phyloP scores from a whole-genome alignment of 1,140 invertebrate genomes.

The Drosophila ercepeae region DNA sequence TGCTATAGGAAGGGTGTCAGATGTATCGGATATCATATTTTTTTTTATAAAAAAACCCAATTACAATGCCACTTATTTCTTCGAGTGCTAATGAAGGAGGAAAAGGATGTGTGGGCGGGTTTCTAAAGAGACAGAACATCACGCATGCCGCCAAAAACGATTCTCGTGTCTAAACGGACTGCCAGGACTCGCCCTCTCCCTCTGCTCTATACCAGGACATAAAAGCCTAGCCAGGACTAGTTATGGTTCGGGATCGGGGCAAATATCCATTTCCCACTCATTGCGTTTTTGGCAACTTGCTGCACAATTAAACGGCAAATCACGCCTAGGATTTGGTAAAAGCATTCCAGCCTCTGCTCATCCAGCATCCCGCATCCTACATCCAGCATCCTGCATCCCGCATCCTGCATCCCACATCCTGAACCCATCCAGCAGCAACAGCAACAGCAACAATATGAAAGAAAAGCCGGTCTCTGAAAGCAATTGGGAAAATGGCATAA shows the following conservation, averaged over 20 bases:
- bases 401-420: slow-evolving; percentile 1
- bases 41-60: too few species aligned
- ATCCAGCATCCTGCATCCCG: slow-evolving; percentile 8
- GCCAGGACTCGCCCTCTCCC: slow-evolving; percentile 9
- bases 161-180: slow-evolving; percentile 50
- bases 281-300: slow-evolving; percentile 62
- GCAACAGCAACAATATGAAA: slow-evolving; percentile 25
- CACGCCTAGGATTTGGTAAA: slow-evolving; percentile 72
- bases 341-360: slow-evolving; percentile 41
- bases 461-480: slow-evolving; percentile 56
- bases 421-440: neutral
- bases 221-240: slow-evolving; percentile 5
- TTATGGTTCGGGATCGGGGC: slow-evolving; percentile 4
- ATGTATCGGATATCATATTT: too few species aligned
- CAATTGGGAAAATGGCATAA: slow-evolving; percentile 61
- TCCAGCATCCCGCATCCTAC: neutral
- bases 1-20: too few species aligned
- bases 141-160: slow-evolving; percentile 51
- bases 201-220: slow-evolving; percentile 19
- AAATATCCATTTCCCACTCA: slow-evolving; percentile 62
- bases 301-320: slow-evolving; percentile 81
- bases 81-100: neutral
- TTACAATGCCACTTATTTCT: too few species aligned
- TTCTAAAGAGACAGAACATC: slow-evolving; percentile 16
- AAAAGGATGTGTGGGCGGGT: neutral